Conservation (phyloP, 2,797 vertebrate species). For the Poeciliopsis paucimaculata region DNA sequence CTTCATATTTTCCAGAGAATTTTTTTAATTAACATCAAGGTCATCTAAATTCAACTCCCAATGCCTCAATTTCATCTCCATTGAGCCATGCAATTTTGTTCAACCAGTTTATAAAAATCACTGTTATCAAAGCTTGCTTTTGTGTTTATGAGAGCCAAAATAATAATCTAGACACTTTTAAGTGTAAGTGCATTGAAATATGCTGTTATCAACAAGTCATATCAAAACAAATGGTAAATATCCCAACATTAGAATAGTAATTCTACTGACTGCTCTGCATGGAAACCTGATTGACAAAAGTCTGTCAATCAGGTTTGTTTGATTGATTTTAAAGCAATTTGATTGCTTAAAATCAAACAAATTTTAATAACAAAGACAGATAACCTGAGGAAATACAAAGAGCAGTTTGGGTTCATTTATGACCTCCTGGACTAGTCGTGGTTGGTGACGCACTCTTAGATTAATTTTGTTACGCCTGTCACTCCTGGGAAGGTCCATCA, state of each 20-base stretch:
- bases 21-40: not conserved
- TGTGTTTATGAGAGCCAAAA: not conserved
- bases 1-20: not conserved
- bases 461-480: not conserved
- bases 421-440: not conserved
- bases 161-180: not conserved
- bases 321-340: no score
- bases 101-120: not conserved
- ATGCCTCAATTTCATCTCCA: not conserved
- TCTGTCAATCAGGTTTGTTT: no score
- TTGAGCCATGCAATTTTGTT: not conserved
- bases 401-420: not conserved
- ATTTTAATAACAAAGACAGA: no score
- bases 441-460: not conserved
- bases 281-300: not conserved
- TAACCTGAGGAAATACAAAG: not conserved
- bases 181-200: not conserved
- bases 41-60: not conserved
- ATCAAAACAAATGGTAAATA: not conserved
- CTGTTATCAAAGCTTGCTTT: not conserved
- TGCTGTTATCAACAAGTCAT: not conserved
- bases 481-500: not conserved
- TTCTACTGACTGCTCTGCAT: not conserved
- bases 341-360: no score
- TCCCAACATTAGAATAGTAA: not conserved